phyloP scores from a whole-genome alignment of 2,797 vertebrate genomes.

The Anomalospiza imberbis region DNA sequence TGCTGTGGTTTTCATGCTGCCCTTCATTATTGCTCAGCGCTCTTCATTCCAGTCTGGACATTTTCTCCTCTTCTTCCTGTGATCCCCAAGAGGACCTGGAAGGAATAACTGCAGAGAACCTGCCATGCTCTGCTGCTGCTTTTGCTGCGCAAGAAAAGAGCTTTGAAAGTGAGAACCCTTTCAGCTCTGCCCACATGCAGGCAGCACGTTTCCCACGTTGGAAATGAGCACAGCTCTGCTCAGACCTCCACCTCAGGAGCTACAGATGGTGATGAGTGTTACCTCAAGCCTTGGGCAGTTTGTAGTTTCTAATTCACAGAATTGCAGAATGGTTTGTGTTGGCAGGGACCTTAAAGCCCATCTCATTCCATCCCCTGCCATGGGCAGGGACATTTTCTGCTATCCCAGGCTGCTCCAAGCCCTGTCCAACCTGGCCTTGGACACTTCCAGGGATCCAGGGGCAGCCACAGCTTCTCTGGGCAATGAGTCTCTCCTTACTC shows the following conservation, averaged over 20 bases:
- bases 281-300: neutral
- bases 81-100: neutral
- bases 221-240: neutral
- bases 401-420: neutral
- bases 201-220: neutral
- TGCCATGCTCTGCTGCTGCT: neutral
- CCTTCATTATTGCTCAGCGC: neutral
- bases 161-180: neutral
- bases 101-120: neutral
- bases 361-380: rapidly evolving
- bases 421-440: rapidly evolving
- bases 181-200: neutral
- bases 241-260: neutral
- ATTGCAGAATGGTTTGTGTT: neutral
- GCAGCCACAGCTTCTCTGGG: neutral
- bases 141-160: neutral
- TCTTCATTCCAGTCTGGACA: neutral
- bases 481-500: neutral
- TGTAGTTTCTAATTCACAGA: neutral
- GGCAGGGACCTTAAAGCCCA: neutral
- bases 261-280: too few relatives aligned
- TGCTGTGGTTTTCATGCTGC: neutral
- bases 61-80: neutral
- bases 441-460: neutral
- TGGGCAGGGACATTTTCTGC: neutral